Conservation (phyloP, 2,797 vertebrate genomes). For the Peromyscus melanophrys region DNA sequence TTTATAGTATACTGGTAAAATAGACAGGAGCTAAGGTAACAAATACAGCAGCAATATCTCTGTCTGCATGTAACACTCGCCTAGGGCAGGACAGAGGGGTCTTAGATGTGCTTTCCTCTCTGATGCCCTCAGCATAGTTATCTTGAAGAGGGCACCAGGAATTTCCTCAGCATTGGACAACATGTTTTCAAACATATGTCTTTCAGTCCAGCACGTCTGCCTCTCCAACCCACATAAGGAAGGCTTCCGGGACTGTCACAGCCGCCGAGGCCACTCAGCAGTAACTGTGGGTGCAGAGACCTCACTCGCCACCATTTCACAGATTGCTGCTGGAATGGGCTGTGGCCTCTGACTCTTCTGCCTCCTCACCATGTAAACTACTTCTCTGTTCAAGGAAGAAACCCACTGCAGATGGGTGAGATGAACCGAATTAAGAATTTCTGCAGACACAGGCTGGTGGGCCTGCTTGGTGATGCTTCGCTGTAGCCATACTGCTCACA, state of each 20-base stretch:
- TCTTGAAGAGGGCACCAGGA: background rate
- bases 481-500: background rate
- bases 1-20: background rate
- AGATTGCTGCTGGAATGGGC: background rate
- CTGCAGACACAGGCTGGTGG: background rate
- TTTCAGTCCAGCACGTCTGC: background rate
- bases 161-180: background rate
- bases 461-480: background rate
- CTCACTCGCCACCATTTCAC: background rate
- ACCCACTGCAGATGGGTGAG: background rate
- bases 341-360: background rate
- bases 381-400: background rate
- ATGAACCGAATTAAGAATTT: background rate
- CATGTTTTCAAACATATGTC: background rate
- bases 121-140: background rate
- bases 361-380: background rate
- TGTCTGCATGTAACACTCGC: background rate
- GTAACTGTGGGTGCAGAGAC: background rate
- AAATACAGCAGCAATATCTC: background rate
- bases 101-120: background rate
- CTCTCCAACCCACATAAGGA: background rate
- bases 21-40: background rate
- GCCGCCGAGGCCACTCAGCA: background rate
- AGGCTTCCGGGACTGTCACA: background rate
- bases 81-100: background rate